Evolutionary conservation across 1,140 invertebrate genomes (phyloP), one percentile per base, ranked within the genome.

Genomic region (Papilio aristodemus): DNA sequence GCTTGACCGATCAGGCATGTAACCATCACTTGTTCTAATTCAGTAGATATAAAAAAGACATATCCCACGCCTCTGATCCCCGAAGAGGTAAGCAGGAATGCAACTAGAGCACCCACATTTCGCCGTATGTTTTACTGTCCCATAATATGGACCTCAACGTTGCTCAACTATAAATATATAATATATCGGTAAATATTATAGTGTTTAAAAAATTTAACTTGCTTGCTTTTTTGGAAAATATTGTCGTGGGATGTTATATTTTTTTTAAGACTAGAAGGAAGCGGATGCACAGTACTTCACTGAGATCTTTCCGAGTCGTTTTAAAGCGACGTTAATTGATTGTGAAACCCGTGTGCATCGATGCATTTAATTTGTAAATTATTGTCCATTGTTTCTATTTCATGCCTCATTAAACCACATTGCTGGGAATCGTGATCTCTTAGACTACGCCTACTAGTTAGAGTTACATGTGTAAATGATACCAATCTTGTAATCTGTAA

Each of bases 311-410:
- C 36, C 10, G 1, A 38, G 14, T 19, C 38, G n/a, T 14, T 60
- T 68, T 3, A 36, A 22, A 32, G 13, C 6, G 17, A 39, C 39
- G 10, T 32, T 25, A 50, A 63, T 63, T 22, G 41, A 38, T 63
- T 70, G 32, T 67, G 46, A 71, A 82, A 80, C 71, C 64, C 68
- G 71, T 78, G 75, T 80, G 76, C 76, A 79, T 64, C 46, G 67
- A 72, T 80, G 81, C 83, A 80, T 79, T 77, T 78, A 81, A 84
- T 74, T 72, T 78, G 75, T 84, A 82, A 85, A 82, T 71, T 79
- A 81, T 81, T 76, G 77, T 64, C 79, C 57, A 84, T 86, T 87
- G 83, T 87, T 74, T 81, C 71, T 70, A 71, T 79, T 78, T 80
- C 73, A 85, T 73, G 86, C 75, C 77, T 71, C 77, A 89, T 84